These are phyloP conservation scores for Falco peregrinus DNA, from an alignment of 2,797 vertebrate species.

Conservation along the genomic window DNA sequence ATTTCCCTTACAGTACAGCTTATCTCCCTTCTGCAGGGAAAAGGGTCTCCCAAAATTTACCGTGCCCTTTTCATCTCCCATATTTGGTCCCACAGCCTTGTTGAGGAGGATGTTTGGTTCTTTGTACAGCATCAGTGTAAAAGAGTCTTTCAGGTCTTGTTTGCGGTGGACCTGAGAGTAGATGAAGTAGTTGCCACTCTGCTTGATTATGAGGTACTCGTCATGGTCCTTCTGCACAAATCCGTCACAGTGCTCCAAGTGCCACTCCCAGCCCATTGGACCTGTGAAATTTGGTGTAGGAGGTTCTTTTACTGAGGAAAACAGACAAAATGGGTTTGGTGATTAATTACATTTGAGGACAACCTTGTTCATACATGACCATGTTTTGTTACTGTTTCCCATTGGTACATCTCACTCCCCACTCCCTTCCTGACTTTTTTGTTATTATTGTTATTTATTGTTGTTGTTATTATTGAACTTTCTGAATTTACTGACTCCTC, in stretches of 20 bases:
- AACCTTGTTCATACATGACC: background rate
- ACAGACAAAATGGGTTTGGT: background rate
- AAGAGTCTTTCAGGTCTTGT: rapidly evolving
- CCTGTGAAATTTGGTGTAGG: rapidly evolving
- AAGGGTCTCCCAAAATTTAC: conserved; percentile 21
- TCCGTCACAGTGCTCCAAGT: background rate
- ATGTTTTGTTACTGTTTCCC: background rate
- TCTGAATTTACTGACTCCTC: background rate
- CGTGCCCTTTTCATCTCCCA: rapidly evolving
- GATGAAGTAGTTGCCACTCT: conserved; percentile 49
- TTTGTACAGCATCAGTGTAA: background rate
- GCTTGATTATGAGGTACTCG: conserved; percentile 19
- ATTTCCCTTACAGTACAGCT: background rate
- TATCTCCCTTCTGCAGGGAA: conserved; percentile 15
- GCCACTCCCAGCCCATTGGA: conserved; percentile 40
- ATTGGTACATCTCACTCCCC: background rate
- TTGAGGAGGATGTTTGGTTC: rapidly evolving
- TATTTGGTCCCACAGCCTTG: background rate
- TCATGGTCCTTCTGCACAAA: background rate
- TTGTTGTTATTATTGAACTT: background rate
- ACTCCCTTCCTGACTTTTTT: background rate
- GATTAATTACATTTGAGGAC: background rate
- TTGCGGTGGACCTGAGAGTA: conserved; percentile 49
- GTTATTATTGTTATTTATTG: background rate
- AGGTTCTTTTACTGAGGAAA: background rate